A percentile compares a stretch with the other conserved stretches of the same genome.
Evolutionary conservation across 2,113 vertebrate genomes (phyloP).

Genomic region (Oxygymnocypris stewartii): DNA sequence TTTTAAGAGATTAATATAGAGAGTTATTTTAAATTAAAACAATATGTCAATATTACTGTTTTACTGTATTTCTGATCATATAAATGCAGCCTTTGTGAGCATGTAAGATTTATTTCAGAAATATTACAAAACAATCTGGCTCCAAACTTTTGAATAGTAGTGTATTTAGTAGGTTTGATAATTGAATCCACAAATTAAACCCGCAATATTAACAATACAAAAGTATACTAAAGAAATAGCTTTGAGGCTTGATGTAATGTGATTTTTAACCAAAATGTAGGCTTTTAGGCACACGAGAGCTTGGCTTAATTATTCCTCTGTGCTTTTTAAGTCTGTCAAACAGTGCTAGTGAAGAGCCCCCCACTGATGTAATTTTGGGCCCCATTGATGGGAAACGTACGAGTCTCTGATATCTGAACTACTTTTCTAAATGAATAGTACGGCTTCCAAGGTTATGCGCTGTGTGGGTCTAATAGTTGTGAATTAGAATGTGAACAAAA

Average conservation of each 20-base stretch:
- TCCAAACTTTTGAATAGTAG: neutral
- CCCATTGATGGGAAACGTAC: slow-evolving; percentile 63
- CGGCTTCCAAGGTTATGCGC: neutral
- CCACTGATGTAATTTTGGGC: slow-evolving; percentile 56
- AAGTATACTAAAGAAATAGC: neutral
- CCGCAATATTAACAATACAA: neutral
- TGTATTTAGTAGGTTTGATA: neutral
- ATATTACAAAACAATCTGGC: neutral
- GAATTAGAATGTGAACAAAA: slow-evolving; percentile 39
- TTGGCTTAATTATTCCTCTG: neutral
- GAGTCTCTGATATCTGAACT: slow-evolving; percentile 16
- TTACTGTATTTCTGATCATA: neutral
- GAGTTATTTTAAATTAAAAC: neutral
- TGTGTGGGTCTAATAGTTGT: slow-evolving; percentile 33
- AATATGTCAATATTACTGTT: neutral
- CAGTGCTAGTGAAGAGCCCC: slow-evolving; percentile 57
- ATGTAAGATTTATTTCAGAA: neutral
- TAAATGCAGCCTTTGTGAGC: neutral
- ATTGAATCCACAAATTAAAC: neutral
- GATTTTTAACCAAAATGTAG: neutral
- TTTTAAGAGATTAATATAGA: neutral
- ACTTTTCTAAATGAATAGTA: slow-evolving; percentile 1
- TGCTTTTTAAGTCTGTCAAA: slow-evolving; percentile 47
- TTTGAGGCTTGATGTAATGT: neutral
- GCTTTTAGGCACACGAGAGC: slow-evolving; percentile 34